Evolutionary conservation across 64 coral and sea anemone genomes (phyloP), one percentile per base, ranked within the genome.

Genomic region (Montipora efflorescens): DNA sequence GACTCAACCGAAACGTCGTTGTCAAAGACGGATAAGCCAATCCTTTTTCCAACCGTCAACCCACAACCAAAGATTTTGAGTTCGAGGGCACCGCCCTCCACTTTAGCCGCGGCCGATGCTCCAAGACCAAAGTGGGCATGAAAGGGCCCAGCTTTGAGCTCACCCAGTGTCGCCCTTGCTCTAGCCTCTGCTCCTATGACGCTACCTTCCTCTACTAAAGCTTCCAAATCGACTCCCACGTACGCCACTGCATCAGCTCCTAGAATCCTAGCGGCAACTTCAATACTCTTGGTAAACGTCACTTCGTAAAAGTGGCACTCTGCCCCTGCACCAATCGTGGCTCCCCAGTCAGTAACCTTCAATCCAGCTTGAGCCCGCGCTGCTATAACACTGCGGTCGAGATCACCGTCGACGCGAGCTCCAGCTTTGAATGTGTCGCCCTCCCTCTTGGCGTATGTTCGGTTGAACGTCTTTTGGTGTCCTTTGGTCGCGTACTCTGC

Each of bases 11-110:
- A 67, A 67, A 67, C 64, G 64, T 67, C 7, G 64, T 67, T 67
- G 64, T 67, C 64, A 67, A 67, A 67, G 12, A 67, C 64, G 64
- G 64, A 67, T 67, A 67, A 67, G 64, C 64, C 64, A 67, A 67
- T 67, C 64, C 15, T 67, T 67, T 67, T 67, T 19, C 64, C 64
- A 67, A 67, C 64, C 64, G 64, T 67, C 64, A 67, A 14, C 64
- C 64, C 64, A 67, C 64, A 67, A 67, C 64, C 64, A 67, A 67
- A 16, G 64, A 67, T 12, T 67, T 18, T 67, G 64, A 67, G 64
- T 67, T 67, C 13, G 64, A 67, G 64, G 10, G 64, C 64, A 67
- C 64, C 64, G 64, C 14, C 64, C 64, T 67, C 64, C 64, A 67
- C 64, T 67, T 67, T 67, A 67, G 64, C 64, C 64, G 64, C 64